phyloP scores from a whole-genome alignment of 1,140 invertebrate species.

The Augochlora pura region DNA sequence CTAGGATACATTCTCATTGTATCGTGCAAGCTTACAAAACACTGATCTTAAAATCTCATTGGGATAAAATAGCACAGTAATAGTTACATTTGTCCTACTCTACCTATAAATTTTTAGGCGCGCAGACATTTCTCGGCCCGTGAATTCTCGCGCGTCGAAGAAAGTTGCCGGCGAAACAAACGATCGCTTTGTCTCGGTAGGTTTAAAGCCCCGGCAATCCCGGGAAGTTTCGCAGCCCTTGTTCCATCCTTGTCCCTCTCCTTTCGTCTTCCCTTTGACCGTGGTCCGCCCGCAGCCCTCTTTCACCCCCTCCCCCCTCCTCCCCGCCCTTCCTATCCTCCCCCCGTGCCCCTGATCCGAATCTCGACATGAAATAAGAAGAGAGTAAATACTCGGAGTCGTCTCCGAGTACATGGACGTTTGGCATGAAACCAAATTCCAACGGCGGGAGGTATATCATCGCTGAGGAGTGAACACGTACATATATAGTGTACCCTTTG shows the following conservation, averaged over 20 bases:
- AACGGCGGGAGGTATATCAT: constrained; percentile 32
- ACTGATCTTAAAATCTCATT: too few species aligned
- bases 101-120: too few species aligned
- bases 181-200: not conserved
- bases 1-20: too few species aligned
- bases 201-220: not conserved
- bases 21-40: too few species aligned
- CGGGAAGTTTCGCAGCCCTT: not conserved
- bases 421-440: constrained; percentile 58
- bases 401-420: constrained; percentile 50
- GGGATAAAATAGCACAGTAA: too few species aligned
- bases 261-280: not conserved
- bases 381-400: constrained; percentile 49
- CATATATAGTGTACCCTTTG: constrained; percentile 31
- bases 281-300: not conserved
- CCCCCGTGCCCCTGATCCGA: constrained; percentile 11
- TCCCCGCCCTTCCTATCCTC: too few species aligned
- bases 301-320: not conserved
- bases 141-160: constrained; percentile 19
- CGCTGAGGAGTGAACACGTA: not conserved
- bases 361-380: constrained; percentile 53
- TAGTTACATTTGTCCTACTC: too few species aligned
- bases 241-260: not conserved
- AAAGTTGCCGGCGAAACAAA: constrained; percentile 24
- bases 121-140: not conserved